Conservation (phyloP, 1,140 invertebrate species). For the Drosophila seguyi region DNA sequence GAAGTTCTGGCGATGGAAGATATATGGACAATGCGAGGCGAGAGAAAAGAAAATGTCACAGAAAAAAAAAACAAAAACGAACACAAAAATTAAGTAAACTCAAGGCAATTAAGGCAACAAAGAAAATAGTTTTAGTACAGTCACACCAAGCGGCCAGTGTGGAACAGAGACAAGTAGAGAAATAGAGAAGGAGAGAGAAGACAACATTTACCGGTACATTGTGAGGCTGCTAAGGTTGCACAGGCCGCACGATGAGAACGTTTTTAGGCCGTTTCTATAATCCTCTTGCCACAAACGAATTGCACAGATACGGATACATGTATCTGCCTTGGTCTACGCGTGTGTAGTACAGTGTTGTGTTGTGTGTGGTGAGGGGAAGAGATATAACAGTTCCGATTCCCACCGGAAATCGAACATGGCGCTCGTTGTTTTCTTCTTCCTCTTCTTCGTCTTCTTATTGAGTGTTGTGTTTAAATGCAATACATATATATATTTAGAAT, state of each 20-base stretch:
- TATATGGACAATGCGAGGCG: slow-evolving; percentile 44
- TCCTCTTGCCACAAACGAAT: slow-evolving; percentile 58
- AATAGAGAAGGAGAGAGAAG: slow-evolving; percentile 20
- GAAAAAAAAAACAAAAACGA: background rate
- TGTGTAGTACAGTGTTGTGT: slow-evolving; percentile 23
- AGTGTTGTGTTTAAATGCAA: slow-evolving; percentile 13
- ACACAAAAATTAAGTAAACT: slow-evolving; percentile 1
- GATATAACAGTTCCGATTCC: slow-evolving; percentile 30
- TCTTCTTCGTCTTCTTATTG: slow-evolving; percentile 19
- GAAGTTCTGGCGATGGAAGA: slow-evolving; percentile 29
- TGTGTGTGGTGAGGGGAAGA: slow-evolving; percentile 19
- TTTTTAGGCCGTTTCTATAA: slow-evolving; percentile 75
- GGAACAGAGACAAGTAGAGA: slow-evolving; percentile 24
- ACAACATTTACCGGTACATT: slow-evolving; percentile 80
- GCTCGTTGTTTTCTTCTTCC: slow-evolving; percentile 12
- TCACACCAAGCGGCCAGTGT: slow-evolving; percentile 40
- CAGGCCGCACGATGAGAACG: slow-evolving; percentile 80
- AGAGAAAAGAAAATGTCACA: slow-evolving; percentile 32
- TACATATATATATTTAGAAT: slow-evolving; percentile 8
- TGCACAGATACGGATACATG: slow-evolving; percentile 43
- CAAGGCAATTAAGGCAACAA: slow-evolving; percentile 22
- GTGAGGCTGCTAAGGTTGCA: slow-evolving; percentile 80
- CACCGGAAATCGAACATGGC: slow-evolving; percentile 40
- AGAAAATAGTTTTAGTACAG: slow-evolving; percentile 26
- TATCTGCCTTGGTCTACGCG: slow-evolving; percentile 37